Percentiles rank a stretch among this genome's conserved stretches.
These are phyloP conservation scores for Tipula helvola DNA, from an alignment of 2,888 invertebrate genomes.

Conservation along the genomic window DNA sequence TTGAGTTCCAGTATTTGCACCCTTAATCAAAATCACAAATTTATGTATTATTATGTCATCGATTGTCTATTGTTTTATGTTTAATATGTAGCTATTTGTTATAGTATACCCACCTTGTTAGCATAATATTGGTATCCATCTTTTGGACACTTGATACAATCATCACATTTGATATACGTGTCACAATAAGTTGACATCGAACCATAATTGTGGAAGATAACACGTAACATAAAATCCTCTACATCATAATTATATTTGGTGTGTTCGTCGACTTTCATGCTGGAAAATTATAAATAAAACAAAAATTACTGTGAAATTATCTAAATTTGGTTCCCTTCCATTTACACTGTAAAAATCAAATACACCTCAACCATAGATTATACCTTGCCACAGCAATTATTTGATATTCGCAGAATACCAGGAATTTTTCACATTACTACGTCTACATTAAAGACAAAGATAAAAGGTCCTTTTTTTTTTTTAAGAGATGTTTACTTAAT, in stretches of 20 bases:
- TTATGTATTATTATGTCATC: neutral
- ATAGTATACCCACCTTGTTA: conserved; percentile 19
- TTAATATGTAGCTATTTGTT: neutral
- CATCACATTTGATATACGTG: conserved; percentile 18
- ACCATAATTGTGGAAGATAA: conserved; percentile 27
- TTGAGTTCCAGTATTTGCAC: neutral
- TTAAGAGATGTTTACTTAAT: no score
- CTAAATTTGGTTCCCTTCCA: no score
- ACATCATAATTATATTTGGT: conserved; percentile 25
- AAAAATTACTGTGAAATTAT: no score
- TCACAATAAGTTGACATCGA: conserved; percentile 23
- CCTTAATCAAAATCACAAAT: neutral
- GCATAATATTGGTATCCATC: conserved; percentile 23
- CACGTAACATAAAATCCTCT: conserved; percentile 26
- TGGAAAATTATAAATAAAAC: neutral
- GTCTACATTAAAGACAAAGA: no score
- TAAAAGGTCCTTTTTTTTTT: no score
- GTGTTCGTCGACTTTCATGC: conserved; percentile 11
- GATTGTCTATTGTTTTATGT: neutral
- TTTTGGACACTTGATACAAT: conserved; percentile 27
- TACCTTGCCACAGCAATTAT: no score
- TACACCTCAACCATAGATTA: no score
- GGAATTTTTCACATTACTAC: no score
- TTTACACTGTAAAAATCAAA: no score
- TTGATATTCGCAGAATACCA: no score